phyloP scores from a whole-genome alignment of 2,113 vertebrate species.

The Notechis scutatus region DNA sequence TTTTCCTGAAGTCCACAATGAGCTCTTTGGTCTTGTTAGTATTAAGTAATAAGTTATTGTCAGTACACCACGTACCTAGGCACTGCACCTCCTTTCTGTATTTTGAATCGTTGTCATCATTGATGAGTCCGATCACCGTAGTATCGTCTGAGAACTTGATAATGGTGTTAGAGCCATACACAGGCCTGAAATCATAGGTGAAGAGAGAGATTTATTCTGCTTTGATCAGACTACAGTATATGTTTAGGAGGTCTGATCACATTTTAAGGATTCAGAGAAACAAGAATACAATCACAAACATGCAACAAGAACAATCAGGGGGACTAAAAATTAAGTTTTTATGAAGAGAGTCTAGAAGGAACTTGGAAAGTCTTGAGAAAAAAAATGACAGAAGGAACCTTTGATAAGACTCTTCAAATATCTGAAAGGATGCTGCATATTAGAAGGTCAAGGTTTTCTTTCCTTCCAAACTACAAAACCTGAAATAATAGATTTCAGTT shows the following conservation, averaged over 20 bases:
- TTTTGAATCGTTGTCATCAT: too few relatives aligned
- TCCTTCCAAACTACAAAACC: background rate
- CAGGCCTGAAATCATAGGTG: too few relatives aligned
- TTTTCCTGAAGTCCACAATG: too few relatives aligned
- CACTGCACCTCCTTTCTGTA: too few relatives aligned
- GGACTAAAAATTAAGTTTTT: background rate
- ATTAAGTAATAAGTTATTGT: too few relatives aligned
- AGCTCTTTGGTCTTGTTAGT: too few relatives aligned
- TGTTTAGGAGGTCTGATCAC: background rate
- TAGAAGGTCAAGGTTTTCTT: background rate
- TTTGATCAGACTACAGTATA: background rate
- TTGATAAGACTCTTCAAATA: background rate
- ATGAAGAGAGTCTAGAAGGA: background rate
- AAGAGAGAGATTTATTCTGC: background rate
- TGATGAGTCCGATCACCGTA: too few relatives aligned
- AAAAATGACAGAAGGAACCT: background rate
- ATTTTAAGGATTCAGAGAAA: background rate
- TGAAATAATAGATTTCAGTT: background rate
- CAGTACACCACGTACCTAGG: too few relatives aligned
- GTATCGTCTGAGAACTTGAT: too few relatives aligned
- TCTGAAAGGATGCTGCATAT: background rate
- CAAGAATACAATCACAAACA: background rate
- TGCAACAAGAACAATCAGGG: background rate
- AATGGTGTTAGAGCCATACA: too few relatives aligned
- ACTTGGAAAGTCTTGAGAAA: background rate